phyloP scores from a whole-genome alignment of 1,140 invertebrate genomes.

The Scaptomyza montana region DNA sequence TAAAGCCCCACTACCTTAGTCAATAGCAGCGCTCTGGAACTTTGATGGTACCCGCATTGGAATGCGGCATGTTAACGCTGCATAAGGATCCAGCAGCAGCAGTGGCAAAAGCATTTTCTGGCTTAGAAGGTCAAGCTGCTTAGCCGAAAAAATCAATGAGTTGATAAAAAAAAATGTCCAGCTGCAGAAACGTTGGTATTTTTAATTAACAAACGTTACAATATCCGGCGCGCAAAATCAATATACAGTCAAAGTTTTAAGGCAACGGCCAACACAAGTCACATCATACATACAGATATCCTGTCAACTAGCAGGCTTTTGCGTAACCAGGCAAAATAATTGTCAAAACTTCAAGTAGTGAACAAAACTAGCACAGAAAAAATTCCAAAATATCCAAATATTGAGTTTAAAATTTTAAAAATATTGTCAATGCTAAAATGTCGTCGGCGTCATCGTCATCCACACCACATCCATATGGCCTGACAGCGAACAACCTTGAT shows the following conservation, averaged over 20 bases:
- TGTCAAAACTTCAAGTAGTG: not conserved
- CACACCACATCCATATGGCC: slow-evolving; percentile 48
- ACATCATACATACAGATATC: not conserved
- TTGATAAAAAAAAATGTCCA: slow-evolving; percentile 11
- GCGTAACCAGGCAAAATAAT: slow-evolving; percentile 46
- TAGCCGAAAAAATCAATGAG: slow-evolving; percentile 39
- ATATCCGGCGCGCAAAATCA: slow-evolving; percentile 37
- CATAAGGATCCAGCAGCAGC: slow-evolving; percentile 23
- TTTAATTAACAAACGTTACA: slow-evolving; percentile 31
- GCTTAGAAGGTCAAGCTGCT: slow-evolving; percentile 46
- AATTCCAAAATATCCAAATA: slow-evolving; percentile 11
- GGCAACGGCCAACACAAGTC: slow-evolving; percentile 2
- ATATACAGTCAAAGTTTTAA: slow-evolving; percentile 17
- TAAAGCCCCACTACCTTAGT: slow-evolving; percentile 26
- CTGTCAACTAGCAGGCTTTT: slow-evolving; percentile 60
- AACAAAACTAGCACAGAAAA: slow-evolving; percentile 16
- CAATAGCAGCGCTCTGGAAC: slow-evolving; percentile 38
- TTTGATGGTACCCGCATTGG: slow-evolving; percentile 43
- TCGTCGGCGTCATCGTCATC: slow-evolving; percentile 34
- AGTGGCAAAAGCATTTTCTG: slow-evolving; percentile 8
- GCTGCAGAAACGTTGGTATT: slow-evolving; percentile 11
- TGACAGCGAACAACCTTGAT: slow-evolving; percentile 41
- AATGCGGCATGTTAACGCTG: slow-evolving; percentile 59
- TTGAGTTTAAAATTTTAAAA: slow-evolving; percentile 7
- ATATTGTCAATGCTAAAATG: slow-evolving; percentile 51